phyloP scores from a whole-genome alignment of 2,888 invertebrate genomes.

The Mechanitis messenoides region DNA sequence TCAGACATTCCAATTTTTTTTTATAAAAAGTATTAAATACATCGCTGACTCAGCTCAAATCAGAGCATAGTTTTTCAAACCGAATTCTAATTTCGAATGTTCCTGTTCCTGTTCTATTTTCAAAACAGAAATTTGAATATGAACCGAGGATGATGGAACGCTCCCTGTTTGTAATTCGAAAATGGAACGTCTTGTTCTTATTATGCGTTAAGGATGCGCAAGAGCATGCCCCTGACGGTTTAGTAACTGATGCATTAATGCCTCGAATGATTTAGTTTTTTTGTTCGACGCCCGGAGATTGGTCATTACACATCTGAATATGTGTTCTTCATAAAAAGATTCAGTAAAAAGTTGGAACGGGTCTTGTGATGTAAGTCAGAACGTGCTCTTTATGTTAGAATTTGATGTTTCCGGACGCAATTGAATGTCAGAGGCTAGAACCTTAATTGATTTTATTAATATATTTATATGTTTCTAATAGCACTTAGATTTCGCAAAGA shows the following conservation, averaged over 20 bases:
- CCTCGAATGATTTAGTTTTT: conserved; percentile 64
- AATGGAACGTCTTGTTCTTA: conserved; percentile 69
- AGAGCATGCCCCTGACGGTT: conserved; percentile 72
- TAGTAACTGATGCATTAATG: conserved; percentile 76
- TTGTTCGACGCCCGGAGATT: conserved; percentile 69
- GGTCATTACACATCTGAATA: conserved; percentile 76
- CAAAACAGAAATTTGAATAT: conserved; percentile 67
- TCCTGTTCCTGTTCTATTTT: conserved; percentile 34
- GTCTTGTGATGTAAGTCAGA: conserved; percentile 65
- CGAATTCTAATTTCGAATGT: conserved; percentile 26
- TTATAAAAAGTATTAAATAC: conserved; percentile 15
- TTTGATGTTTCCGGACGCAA: conserved; percentile 67
- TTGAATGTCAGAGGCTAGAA: conserved; percentile 46
- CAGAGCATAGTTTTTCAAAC: conserved; percentile 16
- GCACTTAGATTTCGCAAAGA: too few relatives aligned
- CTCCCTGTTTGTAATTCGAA: conserved; percentile 66
- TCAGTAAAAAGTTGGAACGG: conserved; percentile 64
- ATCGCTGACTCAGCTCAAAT: conserved; percentile 20
- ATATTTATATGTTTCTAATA: conserved; percentile 16
- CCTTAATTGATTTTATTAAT: conserved; percentile 26
- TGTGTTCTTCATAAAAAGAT: conserved; percentile 69
- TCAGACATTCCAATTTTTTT: background rate
- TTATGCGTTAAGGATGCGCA: conserved; percentile 72
- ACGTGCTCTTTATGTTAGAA: conserved; percentile 71
- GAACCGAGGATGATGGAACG: conserved; percentile 55